phyloP scores from a whole-genome alignment of 2,797 vertebrate genomes.

The Anguilla anguilla region DNA sequence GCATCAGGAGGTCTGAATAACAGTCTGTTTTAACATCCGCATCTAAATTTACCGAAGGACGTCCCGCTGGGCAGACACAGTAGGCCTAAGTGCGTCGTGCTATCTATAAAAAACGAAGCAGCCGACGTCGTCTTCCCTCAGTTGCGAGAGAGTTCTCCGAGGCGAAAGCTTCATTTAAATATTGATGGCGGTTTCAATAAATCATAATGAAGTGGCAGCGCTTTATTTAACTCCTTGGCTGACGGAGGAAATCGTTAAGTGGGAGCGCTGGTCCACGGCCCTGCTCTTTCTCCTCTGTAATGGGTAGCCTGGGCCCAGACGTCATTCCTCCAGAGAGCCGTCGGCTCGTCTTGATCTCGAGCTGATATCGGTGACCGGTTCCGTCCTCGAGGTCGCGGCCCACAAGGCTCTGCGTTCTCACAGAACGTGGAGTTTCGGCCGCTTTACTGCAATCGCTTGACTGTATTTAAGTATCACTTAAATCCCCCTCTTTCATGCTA shows the following conservation, averaged over 20 bases:
- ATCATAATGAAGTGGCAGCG: conserved; percentile 55
- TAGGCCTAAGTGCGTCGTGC: conserved; percentile 34
- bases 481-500: too few relatives aligned
- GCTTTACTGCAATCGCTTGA: conserved; percentile 2
- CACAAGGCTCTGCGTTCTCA: background rate
- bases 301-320: background rate
- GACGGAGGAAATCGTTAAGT: conserved; percentile 37
- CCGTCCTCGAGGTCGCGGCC: background rate
- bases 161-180: conserved; percentile 69
- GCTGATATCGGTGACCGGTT: background rate
- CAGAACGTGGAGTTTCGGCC: background rate
- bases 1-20: background rate
- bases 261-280: background rate
- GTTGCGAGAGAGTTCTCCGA: conserved; percentile 58
- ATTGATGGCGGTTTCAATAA: conserved; percentile 74
- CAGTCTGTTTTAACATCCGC: background rate
- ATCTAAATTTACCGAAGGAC: background rate
- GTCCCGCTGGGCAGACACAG: conserved; percentile 10
- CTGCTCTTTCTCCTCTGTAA: background rate
- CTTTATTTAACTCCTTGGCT: conserved; percentile 64
- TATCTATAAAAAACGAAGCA: conserved; percentile 57
- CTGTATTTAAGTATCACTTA: too few relatives aligned
- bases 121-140: conserved; percentile 45
- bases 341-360: too few relatives aligned
- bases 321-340: background rate